These are phyloP conservation scores for Eufriesea mexicana DNA, from an alignment of 1,140 invertebrate genomes.

Conservation along the genomic window DNA sequence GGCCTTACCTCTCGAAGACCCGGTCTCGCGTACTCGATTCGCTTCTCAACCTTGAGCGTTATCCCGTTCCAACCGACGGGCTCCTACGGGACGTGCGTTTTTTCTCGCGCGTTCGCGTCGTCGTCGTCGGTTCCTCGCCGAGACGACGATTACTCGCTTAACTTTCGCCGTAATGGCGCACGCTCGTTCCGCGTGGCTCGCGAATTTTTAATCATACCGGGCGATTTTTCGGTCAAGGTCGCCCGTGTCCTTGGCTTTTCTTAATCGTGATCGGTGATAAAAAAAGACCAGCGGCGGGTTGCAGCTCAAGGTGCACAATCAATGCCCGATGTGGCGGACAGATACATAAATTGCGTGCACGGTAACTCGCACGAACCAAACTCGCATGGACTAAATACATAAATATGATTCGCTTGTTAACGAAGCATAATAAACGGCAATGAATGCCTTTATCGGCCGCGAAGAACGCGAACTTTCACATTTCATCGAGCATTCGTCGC, in stretches of 20 bases:
- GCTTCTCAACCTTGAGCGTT: conserved; percentile 59
- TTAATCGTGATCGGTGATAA: conserved; percentile 50
- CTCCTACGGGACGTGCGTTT: conserved; percentile 3
- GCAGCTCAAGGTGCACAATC: conserved; percentile 42
- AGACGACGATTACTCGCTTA: neutral
- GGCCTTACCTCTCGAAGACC: conserved; percentile 56
- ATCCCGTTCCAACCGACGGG: conserved; percentile 30
- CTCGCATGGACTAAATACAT: conserved; percentile 51
- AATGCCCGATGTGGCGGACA: conserved; percentile 36
- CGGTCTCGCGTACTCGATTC: conserved; percentile 47
- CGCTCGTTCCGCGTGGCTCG: conserved; percentile 27
- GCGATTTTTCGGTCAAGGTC: conserved; percentile 66
- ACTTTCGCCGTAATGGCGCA: neutral
- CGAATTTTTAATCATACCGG: conserved; percentile 43
- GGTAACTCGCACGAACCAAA: conserved; percentile 35
- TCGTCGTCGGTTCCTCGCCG: neutral
- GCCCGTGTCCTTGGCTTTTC: conserved; percentile 38
- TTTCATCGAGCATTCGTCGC: conserved; percentile 9
- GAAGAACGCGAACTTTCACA: conserved; percentile 48
- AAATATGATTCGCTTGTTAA: conserved; percentile 47
- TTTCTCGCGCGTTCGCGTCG: neutral
- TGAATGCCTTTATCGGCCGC: conserved; percentile 22
- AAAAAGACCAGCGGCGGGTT: conserved; percentile 1
- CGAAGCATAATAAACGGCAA: conserved; percentile 43
- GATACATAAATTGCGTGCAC: conserved; percentile 56